Evolutionary conservation across 2,113 vertebrate genomes (phyloP).

Genomic region (Pogona vitticeps): DNA sequence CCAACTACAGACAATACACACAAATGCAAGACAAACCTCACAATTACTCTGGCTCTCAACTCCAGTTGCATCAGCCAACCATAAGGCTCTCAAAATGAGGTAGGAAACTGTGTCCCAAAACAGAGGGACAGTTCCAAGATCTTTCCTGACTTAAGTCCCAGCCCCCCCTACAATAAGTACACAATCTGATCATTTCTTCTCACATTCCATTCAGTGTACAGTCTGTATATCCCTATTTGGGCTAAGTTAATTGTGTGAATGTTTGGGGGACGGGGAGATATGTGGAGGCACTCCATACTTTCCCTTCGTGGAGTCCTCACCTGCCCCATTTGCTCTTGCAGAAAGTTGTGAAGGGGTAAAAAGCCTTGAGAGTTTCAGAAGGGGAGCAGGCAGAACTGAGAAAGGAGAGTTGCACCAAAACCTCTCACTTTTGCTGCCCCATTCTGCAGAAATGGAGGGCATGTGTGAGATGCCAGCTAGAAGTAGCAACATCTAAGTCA

Average conservation of each 20-base stretch:
- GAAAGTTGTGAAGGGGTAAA: background rate
- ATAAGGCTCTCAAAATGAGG: slow-evolving; percentile 15
- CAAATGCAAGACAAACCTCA: background rate
- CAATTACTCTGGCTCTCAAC: background rate
- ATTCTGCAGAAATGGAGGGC: background rate
- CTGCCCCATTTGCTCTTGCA: background rate
- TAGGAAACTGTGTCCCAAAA: background rate
- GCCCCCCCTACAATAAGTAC: background rate
- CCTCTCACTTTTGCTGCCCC: background rate
- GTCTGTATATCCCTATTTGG: background rate
- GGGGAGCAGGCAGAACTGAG: background rate
- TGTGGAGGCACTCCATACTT: background rate
- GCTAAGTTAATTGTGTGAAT: background rate
- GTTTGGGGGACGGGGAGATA: background rate
- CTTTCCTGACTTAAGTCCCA: background rate
- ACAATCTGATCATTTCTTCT: background rate
- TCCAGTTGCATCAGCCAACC: background rate
- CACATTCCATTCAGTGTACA: background rate
- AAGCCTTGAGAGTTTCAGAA: slow-evolving; percentile 1
- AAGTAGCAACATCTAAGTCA: background rate
- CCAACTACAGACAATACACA: background rate
- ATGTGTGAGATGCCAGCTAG: background rate
- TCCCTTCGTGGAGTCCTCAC: background rate
- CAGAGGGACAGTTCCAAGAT: background rate
- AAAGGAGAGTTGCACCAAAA: background rate